These are phyloP conservation scores for Pherbina coryleti DNA, from an alignment of 2,888 invertebrate genomes.

Conservation along the genomic window DNA sequence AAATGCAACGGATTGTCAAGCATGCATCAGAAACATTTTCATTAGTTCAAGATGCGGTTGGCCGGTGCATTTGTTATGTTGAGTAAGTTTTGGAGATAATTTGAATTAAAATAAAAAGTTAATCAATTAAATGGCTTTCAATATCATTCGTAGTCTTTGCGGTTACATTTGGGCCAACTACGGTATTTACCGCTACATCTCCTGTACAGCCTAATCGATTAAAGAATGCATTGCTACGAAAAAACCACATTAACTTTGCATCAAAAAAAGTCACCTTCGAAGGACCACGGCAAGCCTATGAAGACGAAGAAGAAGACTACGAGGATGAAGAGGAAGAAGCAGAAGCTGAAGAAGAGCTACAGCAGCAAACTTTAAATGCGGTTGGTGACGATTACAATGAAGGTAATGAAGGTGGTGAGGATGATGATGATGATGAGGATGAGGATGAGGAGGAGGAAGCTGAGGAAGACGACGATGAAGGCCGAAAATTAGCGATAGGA, in stretches of 20 bases:
- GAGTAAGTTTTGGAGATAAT: slow-evolving; percentile 25
- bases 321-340: slow-evolving; percentile 39
- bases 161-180: background rate
- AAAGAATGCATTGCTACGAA: background rate
- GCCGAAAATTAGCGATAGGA: background rate
- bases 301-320: slow-evolving; percentile 35
- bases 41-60: slow-evolving; percentile 40
- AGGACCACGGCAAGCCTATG: slow-evolving; percentile 29
- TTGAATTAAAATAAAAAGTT: background rate
- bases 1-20: background rate
- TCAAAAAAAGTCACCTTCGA: background rate
- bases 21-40: background rate
- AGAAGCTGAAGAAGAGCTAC: slow-evolving; percentile 36
- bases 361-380: slow-evolving; percentile 12
- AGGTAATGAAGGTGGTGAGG: background rate
- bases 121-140: background rate
- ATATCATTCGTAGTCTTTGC: background rate
- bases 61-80: slow-evolving; percentile 32
- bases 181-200: background rate
- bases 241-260: background rate
- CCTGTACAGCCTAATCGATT: background rate
- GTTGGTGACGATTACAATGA: background rate
- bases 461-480: slow-evolving; percentile 17
- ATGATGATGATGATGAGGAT: slow-evolving; percentile 40
- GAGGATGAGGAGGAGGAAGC: slow-evolving; percentile 34